phyloP scores from a whole-genome alignment of 2,797 vertebrate genomes.

The Iguana delicatissima region DNA sequence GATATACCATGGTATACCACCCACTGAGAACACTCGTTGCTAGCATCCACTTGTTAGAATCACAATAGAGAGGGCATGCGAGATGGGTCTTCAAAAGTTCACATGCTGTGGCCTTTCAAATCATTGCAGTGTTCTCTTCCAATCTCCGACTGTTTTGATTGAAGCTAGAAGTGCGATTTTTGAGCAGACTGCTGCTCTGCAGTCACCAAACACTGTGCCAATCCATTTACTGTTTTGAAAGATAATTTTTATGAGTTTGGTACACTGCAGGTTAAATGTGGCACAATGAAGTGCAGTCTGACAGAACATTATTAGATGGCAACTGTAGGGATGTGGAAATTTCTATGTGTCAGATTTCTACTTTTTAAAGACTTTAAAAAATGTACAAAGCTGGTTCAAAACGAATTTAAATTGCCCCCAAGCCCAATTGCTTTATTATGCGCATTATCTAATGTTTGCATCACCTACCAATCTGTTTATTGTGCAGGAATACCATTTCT shows the following conservation, averaged over 20 bases:
- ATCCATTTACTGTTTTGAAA: slow-evolving; percentile 23
- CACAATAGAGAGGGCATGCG: slow-evolving; percentile 8
- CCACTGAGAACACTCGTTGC: slow-evolving; percentile 21
- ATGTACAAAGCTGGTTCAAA: not conserved
- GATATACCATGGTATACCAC: not conserved
- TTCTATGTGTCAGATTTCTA: not conserved
- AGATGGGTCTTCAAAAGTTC: not conserved
- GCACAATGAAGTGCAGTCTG: not conserved
- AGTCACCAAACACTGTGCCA: slow-evolving; percentile 1
- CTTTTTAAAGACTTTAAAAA: not conserved
- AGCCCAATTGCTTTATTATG: not conserved
- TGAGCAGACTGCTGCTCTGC: not conserved
- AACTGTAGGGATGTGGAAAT: not conserved
- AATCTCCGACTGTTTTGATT: slow-evolving; percentile 31
- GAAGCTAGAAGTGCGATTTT: not conserved
- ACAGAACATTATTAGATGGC: slow-evolving; percentile 2
- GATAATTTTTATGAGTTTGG: slow-evolving; percentile 24
- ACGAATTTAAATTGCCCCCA: not conserved
- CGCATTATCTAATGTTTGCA: too few relatives aligned
- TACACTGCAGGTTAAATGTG: not conserved
- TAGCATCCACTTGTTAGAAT: slow-evolving; percentile 2
- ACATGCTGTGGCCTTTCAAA: slow-evolving; percentile 39
- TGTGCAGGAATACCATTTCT: slow-evolving; percentile 19
- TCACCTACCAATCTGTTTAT: not conserved
- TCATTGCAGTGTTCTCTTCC: slow-evolving; percentile 27